Base-by-base conservation (phyloP, 2,113 vertebrate genomes). In the Halcyon senegalensis region DNA sequence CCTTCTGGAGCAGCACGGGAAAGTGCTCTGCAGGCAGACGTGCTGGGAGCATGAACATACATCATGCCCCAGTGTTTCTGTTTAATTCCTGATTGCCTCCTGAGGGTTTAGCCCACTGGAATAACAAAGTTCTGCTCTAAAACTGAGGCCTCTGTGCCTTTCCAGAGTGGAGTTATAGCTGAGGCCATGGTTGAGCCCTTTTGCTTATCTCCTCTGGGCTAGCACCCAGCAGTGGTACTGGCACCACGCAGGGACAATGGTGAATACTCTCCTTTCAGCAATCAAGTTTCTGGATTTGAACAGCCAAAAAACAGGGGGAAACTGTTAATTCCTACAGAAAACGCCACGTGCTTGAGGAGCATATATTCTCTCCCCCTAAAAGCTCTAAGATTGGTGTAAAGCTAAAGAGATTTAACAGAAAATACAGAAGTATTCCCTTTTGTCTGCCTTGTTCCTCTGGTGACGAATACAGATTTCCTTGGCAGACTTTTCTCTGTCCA, bases 31-130 rank as follows among this genome's bases (percentile, higher is more conserved):
- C 43, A 39, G 51, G 62, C 17, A 6, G 39, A 15, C 24, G 5
- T 15, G 31, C 37, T 20, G 12, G 48, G 31, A 53, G 24, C 60
- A 33, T 19, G 31, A 37, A 37, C 3, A 12, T 13, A 7, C 39
- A 17, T 30, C 31, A 4, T 0, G 20, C 8, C 8, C 31, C 31
- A 19, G 9, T 21, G 31, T 10, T 48, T 75, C 46, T 2, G 1
- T 17, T 50, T 19, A 23, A 3, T 18, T 6, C 2, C 17, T 55
- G 41, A 5, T 13, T 60, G 16, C 23, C 67, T n/a, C 50, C 70
- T 53, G 41, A 62, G 30, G 51, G 50, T 37, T 78, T 56, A 12
- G 56, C 11, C 20, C 39, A 5, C 1, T 2, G 16, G 23, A n/a
- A 87, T 12, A 53, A 86, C 24, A 9, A 14, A 69, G 80, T 51